These are phyloP conservation scores for Unio delphinus DNA, from an alignment of 2,888 invertebrate species.

Conservation along the genomic window DNA sequence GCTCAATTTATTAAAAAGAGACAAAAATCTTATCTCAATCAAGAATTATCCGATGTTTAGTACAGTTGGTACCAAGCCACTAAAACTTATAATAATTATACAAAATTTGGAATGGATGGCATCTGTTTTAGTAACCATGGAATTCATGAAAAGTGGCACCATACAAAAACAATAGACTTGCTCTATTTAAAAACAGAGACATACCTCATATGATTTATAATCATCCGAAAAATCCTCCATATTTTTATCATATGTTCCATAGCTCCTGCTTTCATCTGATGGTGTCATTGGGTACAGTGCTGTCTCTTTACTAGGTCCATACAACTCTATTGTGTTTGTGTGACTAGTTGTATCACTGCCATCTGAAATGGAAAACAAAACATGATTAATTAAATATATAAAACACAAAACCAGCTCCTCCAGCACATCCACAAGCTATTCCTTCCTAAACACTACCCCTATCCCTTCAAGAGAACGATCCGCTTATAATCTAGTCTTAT, in stretches of 20 bases:
- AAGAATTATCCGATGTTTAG: too few species aligned
- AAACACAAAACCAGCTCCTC: neutral
- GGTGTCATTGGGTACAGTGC: constrained; percentile 58
- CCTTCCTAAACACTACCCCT: neutral
- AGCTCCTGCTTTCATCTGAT: constrained; percentile 65
- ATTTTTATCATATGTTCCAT: constrained; percentile 68
- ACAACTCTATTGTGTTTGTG: constrained; percentile 97
- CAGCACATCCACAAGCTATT: neutral
- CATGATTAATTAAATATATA: neutral
- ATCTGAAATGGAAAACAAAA: constrained; percentile 52
- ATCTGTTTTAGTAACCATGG: too few species aligned
- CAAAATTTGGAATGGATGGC: too few species aligned
- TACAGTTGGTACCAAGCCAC: too few species aligned
- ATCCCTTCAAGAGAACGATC: too few species aligned
- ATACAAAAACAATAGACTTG: too few species aligned
- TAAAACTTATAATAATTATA: too few species aligned
- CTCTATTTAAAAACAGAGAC: constrained; percentile 2
- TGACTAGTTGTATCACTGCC: constrained; percentile 78
- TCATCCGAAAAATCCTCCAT: constrained; percentile 68
- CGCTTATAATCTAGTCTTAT: too few species aligned
- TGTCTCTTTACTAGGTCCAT: constrained; percentile 71
- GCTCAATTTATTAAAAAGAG: too few species aligned
- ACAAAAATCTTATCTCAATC: too few species aligned
- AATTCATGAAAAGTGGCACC: too few species aligned
- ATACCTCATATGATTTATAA: constrained; percentile 62